These are phyloP conservation scores for Sapayoa aenigma DNA, from an alignment of 2,113 vertebrate species.

Conservation along the genomic window DNA sequence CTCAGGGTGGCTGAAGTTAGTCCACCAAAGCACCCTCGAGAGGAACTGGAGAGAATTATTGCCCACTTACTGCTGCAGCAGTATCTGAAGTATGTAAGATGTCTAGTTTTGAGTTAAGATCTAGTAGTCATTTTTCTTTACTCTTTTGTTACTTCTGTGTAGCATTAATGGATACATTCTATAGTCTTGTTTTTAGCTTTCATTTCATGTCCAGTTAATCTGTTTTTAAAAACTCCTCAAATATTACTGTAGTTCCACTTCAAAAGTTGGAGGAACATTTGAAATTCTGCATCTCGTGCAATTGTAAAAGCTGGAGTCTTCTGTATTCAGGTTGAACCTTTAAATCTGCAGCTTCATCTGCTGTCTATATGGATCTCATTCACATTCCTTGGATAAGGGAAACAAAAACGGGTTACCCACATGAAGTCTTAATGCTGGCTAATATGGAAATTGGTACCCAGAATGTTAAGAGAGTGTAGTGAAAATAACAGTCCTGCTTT, in stretches of 20 bases:
- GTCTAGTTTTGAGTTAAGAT: neutral
- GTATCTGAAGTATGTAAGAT: slow-evolving; percentile 83
- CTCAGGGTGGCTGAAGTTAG: slow-evolving; percentile 78
- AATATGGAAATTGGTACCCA: neutral
- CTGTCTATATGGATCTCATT: neutral
- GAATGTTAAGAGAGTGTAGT: neutral
- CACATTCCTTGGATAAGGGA: neutral
- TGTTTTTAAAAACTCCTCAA: neutral
- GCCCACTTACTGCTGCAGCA: slow-evolving; percentile 82
- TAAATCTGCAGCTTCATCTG: neutral
- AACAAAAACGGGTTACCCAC: neutral
- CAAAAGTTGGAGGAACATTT: neutral
- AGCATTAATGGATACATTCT: neutral
- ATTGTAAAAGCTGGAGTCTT: neutral
- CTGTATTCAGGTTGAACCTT: neutral
- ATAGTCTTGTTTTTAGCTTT: neutral
- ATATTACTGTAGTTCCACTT: neutral
- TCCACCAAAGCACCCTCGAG: slow-evolving; percentile 75
- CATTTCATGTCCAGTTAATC: neutral
- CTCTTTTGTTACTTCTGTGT: neutral
- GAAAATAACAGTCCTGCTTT: neutral
- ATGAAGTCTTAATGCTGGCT: neutral
- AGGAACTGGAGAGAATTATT: slow-evolving; percentile 83
- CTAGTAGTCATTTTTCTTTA: neutral
- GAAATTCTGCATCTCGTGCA: neutral